Conservation (phyloP, 2,113 vertebrate genomes). For the Oophaga pumilio region DNA sequence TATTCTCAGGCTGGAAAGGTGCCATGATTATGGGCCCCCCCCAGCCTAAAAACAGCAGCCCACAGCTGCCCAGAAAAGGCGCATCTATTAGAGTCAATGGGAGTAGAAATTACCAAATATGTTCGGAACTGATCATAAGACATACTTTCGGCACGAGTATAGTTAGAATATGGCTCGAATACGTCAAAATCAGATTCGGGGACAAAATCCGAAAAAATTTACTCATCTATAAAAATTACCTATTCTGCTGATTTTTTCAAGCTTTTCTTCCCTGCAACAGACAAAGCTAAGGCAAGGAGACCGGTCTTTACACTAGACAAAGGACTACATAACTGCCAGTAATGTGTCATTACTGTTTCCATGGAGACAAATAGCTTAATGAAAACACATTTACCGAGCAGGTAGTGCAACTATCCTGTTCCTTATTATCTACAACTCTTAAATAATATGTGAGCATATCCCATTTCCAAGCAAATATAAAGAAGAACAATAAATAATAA, state of each 20-base stretch:
- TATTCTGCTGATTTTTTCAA: conserved; percentile 1
- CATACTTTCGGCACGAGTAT: no score
- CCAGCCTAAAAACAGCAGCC: no score
- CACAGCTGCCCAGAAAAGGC: no score
- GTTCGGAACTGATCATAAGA: no score
- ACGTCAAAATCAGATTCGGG: no score
- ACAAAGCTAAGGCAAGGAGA: conserved; percentile 20
- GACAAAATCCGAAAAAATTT: no score
- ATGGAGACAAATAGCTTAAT: conserved; percentile 56
- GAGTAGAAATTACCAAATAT: no score
- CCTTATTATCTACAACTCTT: conserved; percentile 50
- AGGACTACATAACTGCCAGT: conserved; percentile 55
- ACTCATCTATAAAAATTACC: background rate
- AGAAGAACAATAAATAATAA: conserved; percentile 36
- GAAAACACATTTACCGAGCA: conserved; percentile 53
- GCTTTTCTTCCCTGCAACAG: conserved; percentile 33
- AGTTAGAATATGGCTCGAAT: no score
- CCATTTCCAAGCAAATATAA: conserved; percentile 48
- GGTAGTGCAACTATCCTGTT: conserved; percentile 45
- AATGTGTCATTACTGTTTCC: conserved; percentile 57
- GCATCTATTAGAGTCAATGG: no score
- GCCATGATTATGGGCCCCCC: no score
- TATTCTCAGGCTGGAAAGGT: no score
- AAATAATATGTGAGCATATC: conserved; percentile 46
- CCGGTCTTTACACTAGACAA: conserved; percentile 50